Percentiles rank a stretch among this genome's conserved stretches.
Conservation (phyloP, 2,888 invertebrate genomes). For the Acanthopleura granulata region DNA sequence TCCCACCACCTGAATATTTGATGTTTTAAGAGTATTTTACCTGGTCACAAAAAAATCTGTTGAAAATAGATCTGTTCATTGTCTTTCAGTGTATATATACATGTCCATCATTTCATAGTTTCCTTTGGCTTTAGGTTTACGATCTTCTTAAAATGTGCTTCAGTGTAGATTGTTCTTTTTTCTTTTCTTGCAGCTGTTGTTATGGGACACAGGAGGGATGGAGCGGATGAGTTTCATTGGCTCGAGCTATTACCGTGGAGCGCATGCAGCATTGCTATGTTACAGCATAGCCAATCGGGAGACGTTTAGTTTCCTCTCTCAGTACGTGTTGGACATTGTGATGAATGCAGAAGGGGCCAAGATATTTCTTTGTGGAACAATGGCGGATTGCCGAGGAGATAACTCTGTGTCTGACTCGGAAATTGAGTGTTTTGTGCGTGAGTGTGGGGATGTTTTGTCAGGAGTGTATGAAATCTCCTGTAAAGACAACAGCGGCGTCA, state of each 20-base stretch:
- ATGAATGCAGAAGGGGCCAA: conserved; percentile 87
- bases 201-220: conserved; percentile 98
- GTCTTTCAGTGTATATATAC: no score
- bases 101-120: no score
- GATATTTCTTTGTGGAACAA: conserved; percentile 94
- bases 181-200: conserved; percentile 79
- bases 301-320: conserved; percentile 91
- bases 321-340: conserved; percentile 92
- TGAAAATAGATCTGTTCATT: no score
- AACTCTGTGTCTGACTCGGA: conserved; percentile 83
- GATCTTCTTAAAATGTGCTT: no score
- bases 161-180: neutral
- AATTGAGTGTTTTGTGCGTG: conserved; percentile 87
- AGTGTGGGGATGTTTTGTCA: conserved; percentile 90
- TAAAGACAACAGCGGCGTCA: conserved; percentile 86
- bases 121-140: no score
- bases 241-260: conserved; percentile 95
- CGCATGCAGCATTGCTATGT: conserved; percentile 92
- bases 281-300: conserved; percentile 92
- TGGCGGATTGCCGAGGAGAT: conserved; percentile 85
- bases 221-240: conserved; percentile 95
- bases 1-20: no score
- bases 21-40: no score
- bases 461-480: conserved; percentile 92
- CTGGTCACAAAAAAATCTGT: no score